phyloP scores from a whole-genome alignment of 2,888 invertebrate species.

The Diarsia brunnea region DNA sequence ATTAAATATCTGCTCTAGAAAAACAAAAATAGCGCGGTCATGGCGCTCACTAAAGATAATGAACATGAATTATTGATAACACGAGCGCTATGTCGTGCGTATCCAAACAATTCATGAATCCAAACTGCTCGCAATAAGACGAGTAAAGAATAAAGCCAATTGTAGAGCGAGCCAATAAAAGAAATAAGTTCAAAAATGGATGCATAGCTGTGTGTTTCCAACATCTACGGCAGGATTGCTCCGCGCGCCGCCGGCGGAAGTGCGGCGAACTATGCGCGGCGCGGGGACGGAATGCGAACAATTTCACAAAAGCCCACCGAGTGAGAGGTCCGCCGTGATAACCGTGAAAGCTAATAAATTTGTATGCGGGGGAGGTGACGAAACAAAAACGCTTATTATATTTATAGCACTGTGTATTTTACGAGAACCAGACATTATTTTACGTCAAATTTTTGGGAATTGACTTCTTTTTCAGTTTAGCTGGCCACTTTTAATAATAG shows the following conservation, averaged over 20 bases:
- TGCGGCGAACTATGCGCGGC: slow-evolving; percentile 81
- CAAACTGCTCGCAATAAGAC: slow-evolving; percentile 67
- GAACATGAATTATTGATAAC: slow-evolving; percentile 69
- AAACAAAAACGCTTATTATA: slow-evolving; percentile 81
- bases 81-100: slow-evolving; percentile 63
- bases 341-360: slow-evolving; percentile 87
- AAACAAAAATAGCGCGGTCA: slow-evolving; percentile 51
- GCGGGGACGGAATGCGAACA: slow-evolving; percentile 83
- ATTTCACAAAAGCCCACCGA: slow-evolving; percentile 85
- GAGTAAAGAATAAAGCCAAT: slow-evolving; percentile 72
- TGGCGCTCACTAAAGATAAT: slow-evolving; percentile 64
- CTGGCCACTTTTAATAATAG: neutral
- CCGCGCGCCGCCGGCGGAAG: slow-evolving; percentile 75
- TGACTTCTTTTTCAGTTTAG: slow-evolving; percentile 10
- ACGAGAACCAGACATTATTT: slow-evolving; percentile 34
- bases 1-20: slow-evolving; percentile 57
- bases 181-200: slow-evolving; percentile 73
- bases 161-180: slow-evolving; percentile 72
- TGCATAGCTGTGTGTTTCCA: slow-evolving; percentile 78
- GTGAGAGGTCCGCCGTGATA: slow-evolving; percentile 86
- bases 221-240: slow-evolving; percentile 78
- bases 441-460: slow-evolving; percentile 50
- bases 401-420: slow-evolving; percentile 59
- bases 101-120: slow-evolving; percentile 63
- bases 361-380: slow-evolving; percentile 79